Evolutionary conservation across 2,797 vertebrate species (phyloP).

Genomic region (Anabacerthia variegaticeps): DNA sequence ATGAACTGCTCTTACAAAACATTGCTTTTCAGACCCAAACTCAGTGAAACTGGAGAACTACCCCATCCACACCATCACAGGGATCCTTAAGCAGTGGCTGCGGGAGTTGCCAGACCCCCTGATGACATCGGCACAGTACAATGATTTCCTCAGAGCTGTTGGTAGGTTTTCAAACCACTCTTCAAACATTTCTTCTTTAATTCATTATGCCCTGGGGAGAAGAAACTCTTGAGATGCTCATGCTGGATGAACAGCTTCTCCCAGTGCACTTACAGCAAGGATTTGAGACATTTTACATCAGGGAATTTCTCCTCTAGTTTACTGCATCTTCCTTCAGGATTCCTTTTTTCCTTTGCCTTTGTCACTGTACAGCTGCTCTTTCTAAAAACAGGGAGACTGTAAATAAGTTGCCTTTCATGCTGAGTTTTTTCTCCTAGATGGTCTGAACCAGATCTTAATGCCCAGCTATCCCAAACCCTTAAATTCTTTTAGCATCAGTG

Average conservation of each 20-base stretch:
- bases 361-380: not conserved
- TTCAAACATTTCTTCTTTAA: not conserved
- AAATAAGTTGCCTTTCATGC: not conserved
- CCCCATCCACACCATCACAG: conserved; percentile 94
- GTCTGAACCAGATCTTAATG: not conserved
- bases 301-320: not conserved
- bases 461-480: not conserved
- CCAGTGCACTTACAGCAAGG: not conserved
- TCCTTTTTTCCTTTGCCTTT: not conserved
- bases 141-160: conserved; percentile 91
- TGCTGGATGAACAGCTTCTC: not conserved
- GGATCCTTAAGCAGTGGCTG: conserved; percentile 96
- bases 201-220: not conserved
- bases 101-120: conserved; percentile 94
- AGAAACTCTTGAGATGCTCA: not conserved
- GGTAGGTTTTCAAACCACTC: conserved; percentile 78
- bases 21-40: conserved; percentile 79
- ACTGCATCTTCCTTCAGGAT: not conserved
- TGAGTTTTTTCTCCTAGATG: not conserved
- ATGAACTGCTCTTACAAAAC: not conserved
- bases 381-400: not conserved
- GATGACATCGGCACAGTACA: conserved; percentile 94
- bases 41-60: conserved; percentile 89
- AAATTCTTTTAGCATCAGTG: not conserved
- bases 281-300: not conserved